Evolutionary conservation across 2,888 invertebrate genomes (phyloP).

Genomic region (Euphydryas editha): DNA sequence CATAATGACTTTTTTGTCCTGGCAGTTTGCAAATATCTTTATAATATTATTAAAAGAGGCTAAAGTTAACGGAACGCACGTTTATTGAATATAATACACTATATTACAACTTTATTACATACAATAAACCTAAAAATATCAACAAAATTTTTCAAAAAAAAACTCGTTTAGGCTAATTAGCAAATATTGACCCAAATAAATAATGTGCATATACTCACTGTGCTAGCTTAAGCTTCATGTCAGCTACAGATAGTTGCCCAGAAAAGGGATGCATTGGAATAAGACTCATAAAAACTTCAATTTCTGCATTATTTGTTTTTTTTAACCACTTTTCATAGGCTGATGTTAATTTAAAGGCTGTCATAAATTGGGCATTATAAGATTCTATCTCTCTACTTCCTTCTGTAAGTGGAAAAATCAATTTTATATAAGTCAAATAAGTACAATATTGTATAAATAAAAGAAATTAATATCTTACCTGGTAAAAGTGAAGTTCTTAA

Average conservation of each 20-base stretch:
- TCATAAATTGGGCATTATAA: conserved; percentile 93
- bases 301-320: conserved; percentile 82
- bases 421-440: neutral
- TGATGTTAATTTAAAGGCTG: conserved; percentile 93
- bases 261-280: conserved; percentile 96
- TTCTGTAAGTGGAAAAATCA: conserved; percentile 75
- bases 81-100: no score
- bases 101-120: no score
- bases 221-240: conserved; percentile 95
- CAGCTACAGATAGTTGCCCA: conserved; percentile 96
- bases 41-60: no score
- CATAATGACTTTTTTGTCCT: no score
- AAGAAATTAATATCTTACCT: conserved; percentile 69
- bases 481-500: conserved; percentile 90
- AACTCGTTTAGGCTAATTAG: no score
- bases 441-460: conserved; percentile 1
- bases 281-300: conserved; percentile 87
- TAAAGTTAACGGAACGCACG: no score
- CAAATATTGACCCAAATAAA: no score
- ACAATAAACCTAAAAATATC: no score
- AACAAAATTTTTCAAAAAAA: no score
- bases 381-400: conserved; percentile 92
- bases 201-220: conserved; percentile 86
- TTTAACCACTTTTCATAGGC: conserved; percentile 94
- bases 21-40: no score